Percentiles rank a stretch among this genome's conserved stretches.
These are phyloP conservation scores for Pseudochaenichthys georgianus DNA, from an alignment of 2,797 vertebrate species.

Conservation along the genomic window DNA sequence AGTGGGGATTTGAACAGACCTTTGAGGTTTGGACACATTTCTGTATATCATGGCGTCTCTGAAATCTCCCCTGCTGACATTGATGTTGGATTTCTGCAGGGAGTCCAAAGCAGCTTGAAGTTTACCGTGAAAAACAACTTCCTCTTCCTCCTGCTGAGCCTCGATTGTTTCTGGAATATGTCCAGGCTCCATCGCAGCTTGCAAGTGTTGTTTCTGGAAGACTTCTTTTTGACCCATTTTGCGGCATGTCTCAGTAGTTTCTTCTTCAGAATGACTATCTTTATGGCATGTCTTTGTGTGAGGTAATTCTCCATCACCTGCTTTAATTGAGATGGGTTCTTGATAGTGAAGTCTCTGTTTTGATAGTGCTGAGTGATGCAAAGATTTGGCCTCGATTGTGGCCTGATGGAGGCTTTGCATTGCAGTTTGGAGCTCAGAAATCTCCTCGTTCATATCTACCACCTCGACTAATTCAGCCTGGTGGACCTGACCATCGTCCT, in stretches of 20 bases:
- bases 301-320: constrained; percentile 19
- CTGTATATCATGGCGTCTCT: constrained; percentile 92
- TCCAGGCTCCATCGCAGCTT: constrained; percentile 71
- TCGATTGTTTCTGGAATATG: constrained; percentile 76
- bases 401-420: constrained; percentile 84
- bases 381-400: constrained; percentile 86
- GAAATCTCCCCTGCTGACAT: constrained; percentile 89
- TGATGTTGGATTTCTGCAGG: constrained; percentile 88
- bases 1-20: constrained; percentile 59
- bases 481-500: constrained; percentile 37
- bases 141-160: constrained; percentile 81
- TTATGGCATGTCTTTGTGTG: constrained; percentile 80
- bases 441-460: constrained; percentile 61
- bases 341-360: constrained; percentile 68
- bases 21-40: constrained; percentile 82
- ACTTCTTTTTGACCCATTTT: constrained; percentile 69
- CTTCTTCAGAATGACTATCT: constrained; percentile 63
- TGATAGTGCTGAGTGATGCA: constrained; percentile 81
- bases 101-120: constrained; percentile 87
- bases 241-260: constrained; percentile 54
- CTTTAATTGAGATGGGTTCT: constrained; percentile 45
- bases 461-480: constrained; percentile 59
- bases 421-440: constrained; percentile 84
- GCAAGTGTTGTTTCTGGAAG: constrained; percentile 72
- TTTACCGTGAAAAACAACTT: constrained; percentile 84